Evolutionary conservation across 2,888 invertebrate species (phyloP), one percentile per base, ranked within the genome.

Genomic region (Cerceris ruficornis): DNA sequence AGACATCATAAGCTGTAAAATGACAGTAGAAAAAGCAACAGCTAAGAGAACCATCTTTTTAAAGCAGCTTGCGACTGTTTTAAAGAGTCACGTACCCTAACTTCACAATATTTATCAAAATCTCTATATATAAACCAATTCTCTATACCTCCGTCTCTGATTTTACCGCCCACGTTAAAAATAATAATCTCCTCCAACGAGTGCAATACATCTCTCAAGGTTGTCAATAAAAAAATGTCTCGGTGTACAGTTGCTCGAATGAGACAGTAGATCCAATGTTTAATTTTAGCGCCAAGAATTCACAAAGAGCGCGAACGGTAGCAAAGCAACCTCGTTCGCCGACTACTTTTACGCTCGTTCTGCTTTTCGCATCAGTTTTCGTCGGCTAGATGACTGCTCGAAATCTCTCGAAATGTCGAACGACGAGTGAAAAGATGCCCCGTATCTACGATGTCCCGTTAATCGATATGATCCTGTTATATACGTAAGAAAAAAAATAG

Each of bases 391-490:
- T 41, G 14, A 28, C 42, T 13, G 5, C 14, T 9, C 46, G 49
- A 55, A 15, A 11, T 6, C 2, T 50, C 9, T 39, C 8, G 52
- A 46, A 52, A 52, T 9, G 49, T 11, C 41, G 49, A 6, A 15
- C 41, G 1, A 43, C 52, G 13, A 64, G 7, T n/a, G 41, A 58
- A 69, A 66, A 41, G 58, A 77, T 54, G 50, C 41, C 42, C 43
- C 9, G 15, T 13, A 50, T 42, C n/a, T 55, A 15, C 42, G 11
- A 61, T 72, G 64, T 70, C 60, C 71, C 67, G 69, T 81, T 75
- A 70, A 69, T 71, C 75, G 69, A 75, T 71, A 46, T 70, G 54
- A 72, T 66, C 67, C 62, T 60, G 59, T 64, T 70, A 70, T 14
- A 9, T 6, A 57, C 43, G 43, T 43, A 28, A 15, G 41, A 68